Evolutionary conservation across 2,113 vertebrate species (phyloP).

Genomic region (Calyptomena viridis): DNA sequence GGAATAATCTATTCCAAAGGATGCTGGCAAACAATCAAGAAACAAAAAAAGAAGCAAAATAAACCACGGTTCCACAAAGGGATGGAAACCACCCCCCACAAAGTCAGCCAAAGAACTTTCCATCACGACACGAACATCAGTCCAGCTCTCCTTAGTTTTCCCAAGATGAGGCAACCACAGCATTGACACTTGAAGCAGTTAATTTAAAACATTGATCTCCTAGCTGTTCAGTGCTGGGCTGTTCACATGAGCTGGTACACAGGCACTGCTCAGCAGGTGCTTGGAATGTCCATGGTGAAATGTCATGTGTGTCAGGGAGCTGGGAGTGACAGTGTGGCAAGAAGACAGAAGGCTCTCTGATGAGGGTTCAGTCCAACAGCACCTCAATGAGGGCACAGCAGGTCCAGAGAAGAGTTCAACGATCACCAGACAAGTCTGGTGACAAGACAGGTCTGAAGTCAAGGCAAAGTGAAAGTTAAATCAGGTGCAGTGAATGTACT

Average conservation of each 20-base stretch:
- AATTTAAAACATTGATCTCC: background rate
- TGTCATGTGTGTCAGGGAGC: background rate
- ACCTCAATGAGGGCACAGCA: fast-evolving
- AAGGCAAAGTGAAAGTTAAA: background rate
- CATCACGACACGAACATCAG: slow-evolving; percentile 5
- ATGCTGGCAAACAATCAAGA: slow-evolving; percentile 5
- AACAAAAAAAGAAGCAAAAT: slow-evolving; percentile 43
- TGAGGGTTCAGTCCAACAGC: background rate
- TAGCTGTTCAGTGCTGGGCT: background rate
- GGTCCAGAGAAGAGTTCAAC: background rate
- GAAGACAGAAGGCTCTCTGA: background rate
- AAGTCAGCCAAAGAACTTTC: slow-evolving; percentile 61
- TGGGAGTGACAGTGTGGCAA: background rate
- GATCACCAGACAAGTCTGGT: background rate
- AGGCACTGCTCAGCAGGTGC: background rate
- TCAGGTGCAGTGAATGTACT: background rate
- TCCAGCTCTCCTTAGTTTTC: background rate
- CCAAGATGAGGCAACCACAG: slow-evolving; percentile 10
- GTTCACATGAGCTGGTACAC: background rate
- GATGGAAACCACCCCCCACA: slow-evolving; percentile 41
- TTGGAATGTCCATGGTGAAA: background rate
- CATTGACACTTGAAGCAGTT: background rate
- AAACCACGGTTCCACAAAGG: slow-evolving; percentile 43
- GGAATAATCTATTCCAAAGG: slow-evolving; percentile 48
- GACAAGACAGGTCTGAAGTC: background rate